Evolutionary conservation across 2,888 invertebrate species (phyloP), one percentile per base, ranked within the genome.

Genomic region (Thereva unica): DNA sequence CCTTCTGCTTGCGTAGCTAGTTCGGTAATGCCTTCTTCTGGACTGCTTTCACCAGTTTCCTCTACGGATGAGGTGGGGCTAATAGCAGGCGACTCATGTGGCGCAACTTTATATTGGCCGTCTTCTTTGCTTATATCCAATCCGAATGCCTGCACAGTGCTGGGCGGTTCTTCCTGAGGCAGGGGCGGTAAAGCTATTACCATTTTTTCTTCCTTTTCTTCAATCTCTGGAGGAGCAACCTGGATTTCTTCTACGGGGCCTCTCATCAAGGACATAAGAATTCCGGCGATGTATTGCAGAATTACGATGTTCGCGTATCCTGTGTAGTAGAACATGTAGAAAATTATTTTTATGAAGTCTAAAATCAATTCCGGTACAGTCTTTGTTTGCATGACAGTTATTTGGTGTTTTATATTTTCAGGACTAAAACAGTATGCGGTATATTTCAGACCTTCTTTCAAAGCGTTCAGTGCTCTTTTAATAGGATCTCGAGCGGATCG

Each of bases 371-470:
- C 95, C 0, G 90, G 86, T 44, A 92, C 86, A 0, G 95, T 90
- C 91, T 96, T 96, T 73, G 93, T 91, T 75, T 94, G 93, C 83
- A 95, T 86, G 73, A 93, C 92, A 5, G 87, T 85, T 70, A 95
- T 90, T 81, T 91, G 93, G 74, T 90, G 87, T 81, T 94, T 95
- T 76, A 97, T 91, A 78, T 95, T 95, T 0, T 91, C 83, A 0
- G 96, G 96, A 5, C 95, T 95, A 70, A 97, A 81, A 78, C 91
- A 88, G 2, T 92, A 89, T 70, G 96, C 86, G 71, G 89, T 86
- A 71, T 88, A 86, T 71, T 87, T 86, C 54, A 96, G 83, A 5
- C 89, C 90, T 72, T 95, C 93, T 76, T 94, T 95, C 5, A 93
- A 82, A 0, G 91, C 87, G 73, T 91, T 90, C 42, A 91, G 86